These are phyloP conservation scores for Crocidura indochinensis DNA, from an alignment of 2,797 vertebrate species.

Conservation along the genomic window DNA sequence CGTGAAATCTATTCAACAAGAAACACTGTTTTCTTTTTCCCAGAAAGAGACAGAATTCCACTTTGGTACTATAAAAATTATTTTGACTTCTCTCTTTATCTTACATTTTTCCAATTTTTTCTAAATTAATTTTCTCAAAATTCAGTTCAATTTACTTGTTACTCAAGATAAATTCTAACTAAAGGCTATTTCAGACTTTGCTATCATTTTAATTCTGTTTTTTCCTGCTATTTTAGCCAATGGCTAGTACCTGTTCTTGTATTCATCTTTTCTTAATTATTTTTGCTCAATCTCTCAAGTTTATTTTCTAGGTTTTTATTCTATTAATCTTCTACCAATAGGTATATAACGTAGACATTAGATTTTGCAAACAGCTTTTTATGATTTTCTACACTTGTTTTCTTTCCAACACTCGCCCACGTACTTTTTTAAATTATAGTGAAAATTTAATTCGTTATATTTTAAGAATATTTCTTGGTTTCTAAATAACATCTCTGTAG, in stretches of 20 bases:
- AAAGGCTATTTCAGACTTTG: background rate
- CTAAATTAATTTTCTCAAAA: conserved; percentile 9
- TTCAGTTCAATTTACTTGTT: background rate
- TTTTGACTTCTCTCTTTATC: background rate
- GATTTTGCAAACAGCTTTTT: background rate
- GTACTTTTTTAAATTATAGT: background rate
- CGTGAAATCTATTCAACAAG: background rate
- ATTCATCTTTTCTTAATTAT: background rate
- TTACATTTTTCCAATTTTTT: background rate
- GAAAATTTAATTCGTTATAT: background rate
- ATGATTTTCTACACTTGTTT: background rate
- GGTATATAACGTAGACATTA: background rate
- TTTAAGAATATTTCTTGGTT: background rate
- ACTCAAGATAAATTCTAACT: background rate
- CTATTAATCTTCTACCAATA: background rate
- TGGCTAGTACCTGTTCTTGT: background rate
- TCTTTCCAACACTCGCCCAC: background rate
- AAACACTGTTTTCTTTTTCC: background rate
- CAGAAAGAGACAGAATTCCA: background rate
- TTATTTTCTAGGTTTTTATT: conserved; percentile 18
- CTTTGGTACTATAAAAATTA: background rate
- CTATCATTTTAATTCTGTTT: background rate
- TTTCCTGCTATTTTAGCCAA: background rate
- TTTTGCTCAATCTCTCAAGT: background rate
- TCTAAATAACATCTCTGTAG: background rate